Percentiles rank a stretch among this genome's conserved stretches.
phyloP scores from a whole-genome alignment of 2,797 vertebrate species.

The Schizopygopsis pylzovi region DNA sequence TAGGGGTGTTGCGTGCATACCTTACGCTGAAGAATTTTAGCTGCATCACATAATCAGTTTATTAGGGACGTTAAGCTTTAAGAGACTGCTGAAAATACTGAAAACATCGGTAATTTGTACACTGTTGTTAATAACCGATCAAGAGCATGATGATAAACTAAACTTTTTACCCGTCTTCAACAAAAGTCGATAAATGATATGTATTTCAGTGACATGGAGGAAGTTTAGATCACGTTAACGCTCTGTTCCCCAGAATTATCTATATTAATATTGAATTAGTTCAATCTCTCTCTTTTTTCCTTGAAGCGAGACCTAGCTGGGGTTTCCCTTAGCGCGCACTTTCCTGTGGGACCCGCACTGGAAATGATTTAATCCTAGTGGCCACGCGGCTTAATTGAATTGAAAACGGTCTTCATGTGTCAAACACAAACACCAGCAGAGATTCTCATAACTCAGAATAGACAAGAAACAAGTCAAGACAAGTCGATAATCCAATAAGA shows the following conservation, averaged over 20 bases:
- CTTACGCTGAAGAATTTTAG: not conserved
- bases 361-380: not conserved
- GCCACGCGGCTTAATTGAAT: not conserved
- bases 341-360: not conserved
- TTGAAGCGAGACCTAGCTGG: no score
- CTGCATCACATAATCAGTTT: not conserved
- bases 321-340: not conserved
- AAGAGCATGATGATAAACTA: not conserved
- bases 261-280: constrained; percentile 17
- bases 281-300: not conserved
- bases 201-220: not conserved
- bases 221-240: not conserved
- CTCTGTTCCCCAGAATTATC: not conserved
- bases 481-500: constrained; percentile 1
- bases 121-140: not conserved
- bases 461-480: not conserved
- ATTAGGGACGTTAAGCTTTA: not conserved
- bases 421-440: not conserved
- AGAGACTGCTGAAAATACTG: not conserved
- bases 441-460: not conserved
- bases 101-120: not conserved
- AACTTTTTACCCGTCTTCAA: not conserved
- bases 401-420: not conserved
- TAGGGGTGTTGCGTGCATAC: constrained; percentile 24
- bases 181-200: not conserved